Evolutionary conservation across 2,888 invertebrate genomes (phyloP).

Genomic region (Ischnura elegans): DNA sequence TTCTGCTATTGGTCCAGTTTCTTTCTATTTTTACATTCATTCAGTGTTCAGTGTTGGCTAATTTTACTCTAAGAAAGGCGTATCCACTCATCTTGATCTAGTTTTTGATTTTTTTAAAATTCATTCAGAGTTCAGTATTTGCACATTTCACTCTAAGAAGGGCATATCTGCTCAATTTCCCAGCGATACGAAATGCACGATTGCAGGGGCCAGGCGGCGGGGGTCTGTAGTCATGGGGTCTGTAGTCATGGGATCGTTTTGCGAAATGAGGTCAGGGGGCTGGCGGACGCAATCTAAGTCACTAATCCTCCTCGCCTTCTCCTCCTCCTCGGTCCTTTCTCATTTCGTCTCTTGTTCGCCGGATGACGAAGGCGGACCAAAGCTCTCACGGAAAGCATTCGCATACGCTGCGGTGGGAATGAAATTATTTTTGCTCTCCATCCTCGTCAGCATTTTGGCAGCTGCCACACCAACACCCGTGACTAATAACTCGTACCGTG

Average conservation of each 20-base stretch:
- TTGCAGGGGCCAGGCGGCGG: not conserved
- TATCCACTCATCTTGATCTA: no score
- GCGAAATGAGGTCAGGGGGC: not conserved
- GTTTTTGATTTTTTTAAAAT: no score
- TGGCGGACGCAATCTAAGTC: conserved; percentile 11
- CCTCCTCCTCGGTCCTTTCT: not conserved
- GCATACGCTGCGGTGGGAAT: not conserved
- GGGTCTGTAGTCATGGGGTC: not conserved
- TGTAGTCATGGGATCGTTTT: not conserved
- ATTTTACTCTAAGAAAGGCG: no score
- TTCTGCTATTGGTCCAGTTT: no score
- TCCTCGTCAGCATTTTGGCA: no score
- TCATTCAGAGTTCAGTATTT: no score
- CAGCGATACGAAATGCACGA: conserved; percentile 3
- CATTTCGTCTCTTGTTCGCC: not conserved
- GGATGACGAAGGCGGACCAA: not conserved
- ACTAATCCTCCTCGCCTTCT: not conserved
- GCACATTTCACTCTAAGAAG: no score
- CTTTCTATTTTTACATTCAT: no score
- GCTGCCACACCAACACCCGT: no score
- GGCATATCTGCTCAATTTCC: not conserved
- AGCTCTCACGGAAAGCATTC: not conserved
- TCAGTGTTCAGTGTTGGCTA: no score
- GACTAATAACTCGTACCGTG: no score
- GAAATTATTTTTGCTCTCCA: not conserved